Evolutionary conservation across 2,888 invertebrate species (phyloP).

Genomic region (Melanostoma mellinum): DNA sequence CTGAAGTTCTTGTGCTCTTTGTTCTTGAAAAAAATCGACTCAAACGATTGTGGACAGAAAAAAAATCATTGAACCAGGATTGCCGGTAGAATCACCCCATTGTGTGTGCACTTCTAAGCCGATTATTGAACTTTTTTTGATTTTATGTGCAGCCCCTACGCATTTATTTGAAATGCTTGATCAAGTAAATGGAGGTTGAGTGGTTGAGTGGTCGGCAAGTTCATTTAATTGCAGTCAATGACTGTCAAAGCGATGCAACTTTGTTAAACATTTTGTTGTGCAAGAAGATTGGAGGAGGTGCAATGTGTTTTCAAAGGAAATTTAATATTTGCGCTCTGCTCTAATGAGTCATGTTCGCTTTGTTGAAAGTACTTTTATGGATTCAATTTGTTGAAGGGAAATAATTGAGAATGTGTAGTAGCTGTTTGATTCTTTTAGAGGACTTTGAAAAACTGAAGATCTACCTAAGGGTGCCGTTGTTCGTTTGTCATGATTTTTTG

Average conservation of each 20-base stretch:
- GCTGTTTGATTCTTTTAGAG: too few species aligned
- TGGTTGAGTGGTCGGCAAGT: slow-evolving; percentile 22
- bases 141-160: slow-evolving; percentile 34
- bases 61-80: slow-evolving; percentile 42
- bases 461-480: too few species aligned
- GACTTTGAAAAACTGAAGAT: too few species aligned
- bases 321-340: too few species aligned
- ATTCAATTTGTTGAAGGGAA: too few species aligned
- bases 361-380: too few species aligned
- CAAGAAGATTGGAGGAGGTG: too few species aligned
- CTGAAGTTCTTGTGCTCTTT: slow-evolving; percentile 1
- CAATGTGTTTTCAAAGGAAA: too few species aligned
- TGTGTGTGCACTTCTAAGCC: slow-evolving; percentile 21
- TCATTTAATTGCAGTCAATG: slow-evolving; percentile 38
- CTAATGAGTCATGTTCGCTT: too few species aligned
- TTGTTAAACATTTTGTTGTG: not conserved
- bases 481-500: too few species aligned
- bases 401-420: too few species aligned
- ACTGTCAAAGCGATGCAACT: slow-evolving; percentile 24
- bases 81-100: slow-evolving; percentile 17
- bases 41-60: not conserved
- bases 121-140: slow-evolving; percentile 51
- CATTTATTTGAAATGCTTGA: slow-evolving; percentile 19
- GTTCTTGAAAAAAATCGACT: slow-evolving; percentile 1
- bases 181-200: slow-evolving; percentile 34